Evolutionary conservation across 2,888 invertebrate species (phyloP).

Genomic region (Andrena trimmerana): DNA sequence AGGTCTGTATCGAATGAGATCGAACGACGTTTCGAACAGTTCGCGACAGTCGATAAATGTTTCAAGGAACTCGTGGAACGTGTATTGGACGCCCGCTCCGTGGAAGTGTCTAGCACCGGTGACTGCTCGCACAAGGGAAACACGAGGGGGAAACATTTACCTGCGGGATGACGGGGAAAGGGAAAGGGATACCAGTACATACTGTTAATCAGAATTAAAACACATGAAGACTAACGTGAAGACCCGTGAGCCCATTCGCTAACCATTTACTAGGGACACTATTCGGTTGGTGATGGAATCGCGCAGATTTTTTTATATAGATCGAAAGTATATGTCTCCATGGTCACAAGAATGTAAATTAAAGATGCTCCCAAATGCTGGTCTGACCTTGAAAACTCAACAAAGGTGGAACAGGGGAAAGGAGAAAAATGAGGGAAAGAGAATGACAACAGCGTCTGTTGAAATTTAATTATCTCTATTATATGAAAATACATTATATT

Average conservation of each 20-base stretch:
- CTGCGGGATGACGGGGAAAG: not conserved
- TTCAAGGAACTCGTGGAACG: slow-evolving; percentile 14
- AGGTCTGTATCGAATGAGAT: slow-evolving; percentile 17
- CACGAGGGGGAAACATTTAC: not conserved
- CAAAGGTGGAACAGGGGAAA: too few species aligned
- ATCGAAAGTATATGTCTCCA: too few species aligned
- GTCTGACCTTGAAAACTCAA: too few species aligned
- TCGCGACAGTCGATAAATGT: slow-evolving; percentile 24
- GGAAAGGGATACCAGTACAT: not conserved
- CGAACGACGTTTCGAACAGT: slow-evolving; percentile 1
- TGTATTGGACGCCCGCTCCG: slow-evolving; percentile 2
- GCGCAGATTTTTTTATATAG: too few species aligned
- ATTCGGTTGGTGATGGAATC: too few species aligned
- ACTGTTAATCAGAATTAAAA: not conserved
- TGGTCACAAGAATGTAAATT: too few species aligned
- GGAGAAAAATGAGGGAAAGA: too few species aligned
- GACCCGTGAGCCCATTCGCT: not conserved
- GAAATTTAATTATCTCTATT: too few species aligned
- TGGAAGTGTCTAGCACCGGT: not conserved
- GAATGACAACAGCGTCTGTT: too few species aligned
- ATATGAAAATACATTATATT: too few species aligned
- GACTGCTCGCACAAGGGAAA: not conserved
- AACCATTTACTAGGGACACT: not conserved
- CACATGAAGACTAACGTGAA: not conserved
- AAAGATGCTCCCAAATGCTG: too few species aligned